phyloP scores from a whole-genome alignment of 1,140 invertebrate genomes.

The Drosophila ironensis region DNA sequence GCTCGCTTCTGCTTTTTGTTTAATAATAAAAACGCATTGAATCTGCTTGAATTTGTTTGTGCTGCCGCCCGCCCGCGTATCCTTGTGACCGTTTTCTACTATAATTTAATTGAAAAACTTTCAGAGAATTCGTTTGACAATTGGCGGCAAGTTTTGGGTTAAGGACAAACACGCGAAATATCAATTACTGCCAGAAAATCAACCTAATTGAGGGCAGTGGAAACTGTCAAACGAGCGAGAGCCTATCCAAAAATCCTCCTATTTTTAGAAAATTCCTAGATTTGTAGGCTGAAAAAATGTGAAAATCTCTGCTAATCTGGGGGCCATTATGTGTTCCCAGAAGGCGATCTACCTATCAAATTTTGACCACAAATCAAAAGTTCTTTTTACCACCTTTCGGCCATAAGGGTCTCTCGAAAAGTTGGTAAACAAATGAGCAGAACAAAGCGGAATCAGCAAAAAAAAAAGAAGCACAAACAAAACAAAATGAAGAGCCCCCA shows the following conservation, averaged over 20 bases:
- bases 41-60: slow-evolving; percentile 9
- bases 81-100: slow-evolving; percentile 29
- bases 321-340: background rate
- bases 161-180: slow-evolving; percentile 33
- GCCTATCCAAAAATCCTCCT: no score
- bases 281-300: no score
- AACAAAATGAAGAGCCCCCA: slow-evolving; percentile 20
- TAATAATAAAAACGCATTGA: slow-evolving; percentile 33
- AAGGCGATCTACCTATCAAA: slow-evolving; percentile 12
- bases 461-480: slow-evolving; percentile 27
- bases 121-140: slow-evolving; percentile 3
- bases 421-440: slow-evolving; percentile 65
- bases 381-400: slow-evolving; percentile 14
- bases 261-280: no score
- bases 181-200: slow-evolving; percentile 6
- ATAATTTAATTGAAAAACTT: slow-evolving; percentile 39
- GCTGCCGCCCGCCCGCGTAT: slow-evolving; percentile 1
- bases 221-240: background rate
- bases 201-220: background rate
- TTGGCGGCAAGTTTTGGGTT: slow-evolving; percentile 16
- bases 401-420: slow-evolving; percentile 48
- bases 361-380: slow-evolving; percentile 17
- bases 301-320: background rate
- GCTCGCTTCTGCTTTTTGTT: slow-evolving; percentile 10
- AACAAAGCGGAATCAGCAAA: slow-evolving; percentile 50